A percentile compares a stretch with the other conserved stretches of the same genome.
Conservation (phyloP, 1,140 invertebrate genomes). For the Adelges cooleyi region DNA sequence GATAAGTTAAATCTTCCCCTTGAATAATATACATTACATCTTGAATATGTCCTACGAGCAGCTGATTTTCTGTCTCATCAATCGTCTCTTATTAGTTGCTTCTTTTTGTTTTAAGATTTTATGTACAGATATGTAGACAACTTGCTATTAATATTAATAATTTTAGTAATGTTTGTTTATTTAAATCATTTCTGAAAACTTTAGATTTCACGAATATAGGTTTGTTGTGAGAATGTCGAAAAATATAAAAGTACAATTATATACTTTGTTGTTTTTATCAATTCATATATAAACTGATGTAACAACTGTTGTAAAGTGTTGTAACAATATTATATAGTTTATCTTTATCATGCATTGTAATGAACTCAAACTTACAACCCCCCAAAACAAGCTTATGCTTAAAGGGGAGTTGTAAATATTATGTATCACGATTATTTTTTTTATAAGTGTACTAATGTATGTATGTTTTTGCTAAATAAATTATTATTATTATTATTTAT, state of each 20-base stretch:
- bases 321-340: background rate
- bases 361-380: background rate
- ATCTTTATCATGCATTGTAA: background rate
- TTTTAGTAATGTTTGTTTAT: background rate
- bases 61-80: too few relatives aligned
- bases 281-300: too few relatives aligned
- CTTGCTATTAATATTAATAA: background rate
- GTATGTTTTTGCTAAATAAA: too few relatives aligned
- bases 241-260: background rate
- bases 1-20: too few relatives aligned
- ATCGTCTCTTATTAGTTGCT: too few relatives aligned
- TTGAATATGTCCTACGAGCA: too few relatives aligned
- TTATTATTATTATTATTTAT: too few relatives aligned
- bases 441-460: too few relatives aligned
- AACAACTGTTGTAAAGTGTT: background rate
- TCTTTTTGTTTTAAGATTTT: too few relatives aligned
- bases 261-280: background rate
- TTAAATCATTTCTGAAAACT: background rate
- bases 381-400: too few relatives aligned
- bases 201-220: background rate
- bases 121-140: background rate
- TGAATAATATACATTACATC: too few relatives aligned
- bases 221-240: background rate
- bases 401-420: background rate
- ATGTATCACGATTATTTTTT: too few relatives aligned